Percentiles rank a stretch among this genome's conserved stretches.
These are phyloP conservation scores for Cephonodes hylas DNA, from an alignment of 2,888 invertebrate species.

Conservation along the genomic window DNA sequence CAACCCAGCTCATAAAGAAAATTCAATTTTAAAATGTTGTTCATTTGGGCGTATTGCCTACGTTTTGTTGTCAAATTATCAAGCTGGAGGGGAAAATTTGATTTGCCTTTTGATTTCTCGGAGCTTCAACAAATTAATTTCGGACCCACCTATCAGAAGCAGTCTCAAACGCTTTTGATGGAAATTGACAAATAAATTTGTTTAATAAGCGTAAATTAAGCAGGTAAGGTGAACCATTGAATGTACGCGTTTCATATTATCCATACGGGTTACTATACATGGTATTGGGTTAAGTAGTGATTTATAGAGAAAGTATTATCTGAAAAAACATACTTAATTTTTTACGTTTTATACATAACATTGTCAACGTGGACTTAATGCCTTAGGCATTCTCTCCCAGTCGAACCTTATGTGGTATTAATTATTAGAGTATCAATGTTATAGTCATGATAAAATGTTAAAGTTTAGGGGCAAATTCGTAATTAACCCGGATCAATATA, in stretches of 20 bases:
- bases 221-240: neutral
- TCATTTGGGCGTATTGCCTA: constrained; percentile 32
- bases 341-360: no score
- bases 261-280: neutral
- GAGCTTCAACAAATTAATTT: constrained; percentile 31
- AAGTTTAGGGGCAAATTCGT: no score
- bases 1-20: constrained; percentile 8
- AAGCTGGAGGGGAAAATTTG: constrained; percentile 27
- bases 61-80: constrained; percentile 38
- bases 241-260: neutral
- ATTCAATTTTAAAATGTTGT: constrained; percentile 12
- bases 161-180: constrained; percentile 24
- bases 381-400: no score
- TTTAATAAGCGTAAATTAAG: constrained; percentile 2
- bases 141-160: constrained; percentile 25
- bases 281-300: neutral
- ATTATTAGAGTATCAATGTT: no score
- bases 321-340: no score
- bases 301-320: neutral
- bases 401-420: no score
- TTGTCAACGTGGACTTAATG: no score
- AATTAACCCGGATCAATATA: no score
- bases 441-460: no score
- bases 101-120: constrained; percentile 36
- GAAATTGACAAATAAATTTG: constrained; percentile 25